These are phyloP conservation scores for Leptogaster cylindrica DNA, from an alignment of 2,888 invertebrate genomes.

Conservation along the genomic window DNA sequence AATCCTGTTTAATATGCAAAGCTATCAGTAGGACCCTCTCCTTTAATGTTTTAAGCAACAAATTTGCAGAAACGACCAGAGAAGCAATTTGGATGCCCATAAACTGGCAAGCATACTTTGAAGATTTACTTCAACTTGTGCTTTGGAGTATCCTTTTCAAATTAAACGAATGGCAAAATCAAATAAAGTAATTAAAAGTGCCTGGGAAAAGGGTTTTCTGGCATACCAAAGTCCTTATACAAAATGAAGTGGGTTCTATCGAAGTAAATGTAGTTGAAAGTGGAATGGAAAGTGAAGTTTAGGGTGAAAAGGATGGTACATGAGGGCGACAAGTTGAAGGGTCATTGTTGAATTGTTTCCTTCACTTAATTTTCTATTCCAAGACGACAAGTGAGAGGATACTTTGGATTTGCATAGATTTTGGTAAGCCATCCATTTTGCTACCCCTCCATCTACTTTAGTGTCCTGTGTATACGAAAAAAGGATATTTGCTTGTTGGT, in stretches of 20 bases:
- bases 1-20: conserved; percentile 40
- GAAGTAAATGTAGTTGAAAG: not conserved
- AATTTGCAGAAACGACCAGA: conserved; percentile 36
- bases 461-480: too few species aligned
- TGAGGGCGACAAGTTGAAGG: conserved; percentile 21
- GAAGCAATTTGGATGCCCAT: conserved; percentile 35
- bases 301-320: not conserved
- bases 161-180: conserved; percentile 38
- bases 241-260: not conserved
- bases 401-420: conserved; percentile 39
- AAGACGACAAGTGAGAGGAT: conserved; percentile 29
- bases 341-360: conserved; percentile 30
- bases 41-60: conserved; percentile 20
- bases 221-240: not conserved
- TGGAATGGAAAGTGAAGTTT: not conserved
- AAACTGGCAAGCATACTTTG: conserved; percentile 37
- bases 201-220: conserved; percentile 35
- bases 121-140: conserved; percentile 23
- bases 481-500: conserved; percentile 28
- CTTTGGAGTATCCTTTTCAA: conserved; percentile 32
- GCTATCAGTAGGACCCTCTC: conserved; percentile 24
- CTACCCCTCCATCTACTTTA: too few species aligned
- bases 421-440: conserved; percentile 11
- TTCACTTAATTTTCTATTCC: conserved; percentile 40
- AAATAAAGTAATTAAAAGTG: conserved; percentile 41